phyloP scores from a whole-genome alignment of 2,113 vertebrate genomes.

The Bambusicola thoracicus region DNA sequence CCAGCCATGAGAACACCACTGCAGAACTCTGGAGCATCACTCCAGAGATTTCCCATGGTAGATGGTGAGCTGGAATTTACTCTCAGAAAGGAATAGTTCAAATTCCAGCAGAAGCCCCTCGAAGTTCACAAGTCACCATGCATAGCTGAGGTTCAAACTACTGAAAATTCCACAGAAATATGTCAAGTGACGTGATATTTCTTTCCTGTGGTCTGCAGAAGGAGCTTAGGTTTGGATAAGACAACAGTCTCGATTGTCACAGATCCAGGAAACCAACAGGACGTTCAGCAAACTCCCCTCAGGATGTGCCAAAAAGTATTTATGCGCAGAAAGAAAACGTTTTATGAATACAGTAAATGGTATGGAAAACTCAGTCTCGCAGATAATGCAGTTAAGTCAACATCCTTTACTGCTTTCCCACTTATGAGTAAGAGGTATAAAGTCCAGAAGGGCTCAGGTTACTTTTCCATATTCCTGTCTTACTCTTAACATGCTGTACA shows the following conservation, averaged over 20 bases:
- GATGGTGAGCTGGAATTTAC: not conserved
- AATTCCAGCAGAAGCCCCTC: not conserved
- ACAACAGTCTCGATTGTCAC: not conserved
- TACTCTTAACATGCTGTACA: not conserved
- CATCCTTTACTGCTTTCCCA: constrained; percentile 20
- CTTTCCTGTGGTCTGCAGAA: not conserved
- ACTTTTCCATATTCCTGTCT: not conserved
- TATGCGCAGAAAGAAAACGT: not conserved
- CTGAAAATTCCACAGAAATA: not conserved
- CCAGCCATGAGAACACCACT: not conserved
- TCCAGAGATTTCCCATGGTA: not conserved
- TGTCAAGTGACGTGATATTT: not conserved
- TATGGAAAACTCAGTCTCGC: not conserved
- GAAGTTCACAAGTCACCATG: not conserved
- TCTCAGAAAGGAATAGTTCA: not conserved
- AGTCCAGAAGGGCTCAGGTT: constrained; percentile 74
- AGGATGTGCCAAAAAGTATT: not conserved
- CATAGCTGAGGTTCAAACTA: not conserved
- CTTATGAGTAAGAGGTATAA: constrained; percentile 66
- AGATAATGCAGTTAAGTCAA: constrained; percentile 21
- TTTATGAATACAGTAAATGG: not conserved
- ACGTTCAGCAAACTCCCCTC: not conserved
- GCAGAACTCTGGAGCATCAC: not conserved
- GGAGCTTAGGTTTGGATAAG: not conserved
- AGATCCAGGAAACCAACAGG: not conserved